phyloP scores from a whole-genome alignment of 2,113 vertebrate species.

The Cavia porcellus region DNA sequence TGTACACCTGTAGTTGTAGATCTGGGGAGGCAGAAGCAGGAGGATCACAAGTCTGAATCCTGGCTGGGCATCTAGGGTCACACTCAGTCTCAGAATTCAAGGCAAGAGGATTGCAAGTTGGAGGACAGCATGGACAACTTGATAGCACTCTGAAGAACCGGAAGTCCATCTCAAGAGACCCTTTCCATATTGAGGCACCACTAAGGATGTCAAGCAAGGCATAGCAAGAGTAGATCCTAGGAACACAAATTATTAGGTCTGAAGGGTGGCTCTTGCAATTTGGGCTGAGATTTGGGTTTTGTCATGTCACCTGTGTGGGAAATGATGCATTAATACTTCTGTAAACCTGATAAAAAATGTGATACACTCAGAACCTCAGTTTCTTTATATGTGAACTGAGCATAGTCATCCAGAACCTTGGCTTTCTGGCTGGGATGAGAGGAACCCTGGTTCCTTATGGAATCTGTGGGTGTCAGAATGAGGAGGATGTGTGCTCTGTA shows the following conservation, averaged over 20 bases:
- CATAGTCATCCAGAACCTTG: not conserved
- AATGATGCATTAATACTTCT: not conserved
- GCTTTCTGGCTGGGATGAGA: not conserved
- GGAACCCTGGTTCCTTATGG: too few species aligned
- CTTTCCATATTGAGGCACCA: not conserved
- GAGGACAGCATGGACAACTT: not conserved
- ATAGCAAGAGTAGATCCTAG: fast-evolving
- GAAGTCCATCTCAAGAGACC: too few species aligned
- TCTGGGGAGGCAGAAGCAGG: not conserved
- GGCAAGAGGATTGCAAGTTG: not conserved
- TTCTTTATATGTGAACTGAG: not conserved
- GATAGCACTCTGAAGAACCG: not conserved
- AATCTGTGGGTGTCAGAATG: too few species aligned
- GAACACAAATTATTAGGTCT: not conserved
- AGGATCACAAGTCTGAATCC: not conserved
- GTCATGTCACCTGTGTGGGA: not conserved
- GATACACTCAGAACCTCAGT: not conserved
- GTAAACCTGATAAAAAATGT: not conserved
- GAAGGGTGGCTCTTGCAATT: not conserved
- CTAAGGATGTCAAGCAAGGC: too few species aligned
- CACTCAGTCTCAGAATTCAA: not conserved
- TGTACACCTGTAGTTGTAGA: not conserved
- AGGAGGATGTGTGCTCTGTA: too few species aligned
- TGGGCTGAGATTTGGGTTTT: not conserved
- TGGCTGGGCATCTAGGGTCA: not conserved